phyloP scores from a whole-genome alignment of 2,888 invertebrate species.

The Melipona beecheii region DNA sequence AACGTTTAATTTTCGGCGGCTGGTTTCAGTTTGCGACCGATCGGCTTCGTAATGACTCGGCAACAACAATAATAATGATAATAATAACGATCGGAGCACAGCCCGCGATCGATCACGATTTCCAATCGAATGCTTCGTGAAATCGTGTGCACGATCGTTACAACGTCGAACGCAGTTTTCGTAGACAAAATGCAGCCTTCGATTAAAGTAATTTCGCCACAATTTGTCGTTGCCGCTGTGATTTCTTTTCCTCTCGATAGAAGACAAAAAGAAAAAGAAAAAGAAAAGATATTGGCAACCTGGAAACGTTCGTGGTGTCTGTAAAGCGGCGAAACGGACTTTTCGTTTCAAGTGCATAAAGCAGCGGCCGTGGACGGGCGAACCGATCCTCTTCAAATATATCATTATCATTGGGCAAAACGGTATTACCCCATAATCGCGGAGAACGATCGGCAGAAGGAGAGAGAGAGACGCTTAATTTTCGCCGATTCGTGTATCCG shows the following conservation, averaged over 20 bases:
- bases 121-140: conserved; percentile 39
- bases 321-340: conserved; percentile 1
- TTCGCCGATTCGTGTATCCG: conserved; percentile 48
- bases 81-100: conserved; percentile 33
- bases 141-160: conserved; percentile 25
- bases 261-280: background rate
- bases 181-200: background rate
- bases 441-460: conserved; percentile 26
- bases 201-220: conserved; percentile 38
- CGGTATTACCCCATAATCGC: conserved; percentile 58
- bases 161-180: conserved; percentile 6
- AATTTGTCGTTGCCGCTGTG: background rate
- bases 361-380: background rate
- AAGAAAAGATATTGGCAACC: background rate
- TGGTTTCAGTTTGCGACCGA: conserved; percentile 3
- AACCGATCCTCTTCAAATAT: conserved; percentile 14
- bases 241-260: background rate
- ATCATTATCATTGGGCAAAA: conserved; percentile 52
- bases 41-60: conserved; percentile 41
- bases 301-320: conserved; percentile 15
- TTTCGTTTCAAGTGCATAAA: conserved; percentile 30
- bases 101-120: conserved; percentile 57
- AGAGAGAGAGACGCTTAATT: conserved; percentile 52
- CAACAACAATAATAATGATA: conserved; percentile 31
- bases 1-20: conserved; percentile 38